Evolutionary conservation across 2,888 invertebrate species (phyloP), one percentile per base, ranked within the genome.

Genomic region (Tenthredo distinguenda): DNA sequence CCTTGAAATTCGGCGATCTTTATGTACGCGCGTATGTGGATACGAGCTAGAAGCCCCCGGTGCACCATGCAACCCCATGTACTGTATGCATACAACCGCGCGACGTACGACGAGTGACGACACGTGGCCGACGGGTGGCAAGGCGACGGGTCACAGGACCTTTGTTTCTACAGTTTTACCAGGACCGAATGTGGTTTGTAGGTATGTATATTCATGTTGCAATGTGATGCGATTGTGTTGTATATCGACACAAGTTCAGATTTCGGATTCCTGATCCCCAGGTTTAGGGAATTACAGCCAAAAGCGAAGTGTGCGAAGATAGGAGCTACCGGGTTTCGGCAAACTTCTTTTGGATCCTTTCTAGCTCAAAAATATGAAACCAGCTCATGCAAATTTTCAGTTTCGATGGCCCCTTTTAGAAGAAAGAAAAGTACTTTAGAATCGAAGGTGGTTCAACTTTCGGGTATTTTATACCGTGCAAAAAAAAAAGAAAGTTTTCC

Each of bases 41-140:
- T 74, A 74, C 40, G 26, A 72, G 71, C 34, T n/a, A 37, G n/a
- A 72, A 34, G 71, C 26, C 15, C 43, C 9, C 12, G n/a, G 74
- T 40, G 74, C 40, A 43, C 74, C 43, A 40, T 74, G 21, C n/a
- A 31, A 74, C 43, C 43, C 74, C 21, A 21, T 21, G 74, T 74
- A 74, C 72, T 74, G 15, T 74, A 40, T 74, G 40, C 43, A 74
- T 74, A 43, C 43, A 74, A 74, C 43, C 72, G 43, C 72, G 43
- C 43, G 72, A 74, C 72, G 72, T 74, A 40, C 40, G 21, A 72
- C 72, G 72, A 43, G 72, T 72, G 72, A 74, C 43, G 72, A 74
- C 72, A 74, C 72, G 72, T 21, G 72, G 26, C 72, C 72, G 43
- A 26, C 72, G 72, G 43, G 72, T 43, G 72, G n/a, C 43, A n/a